Base-by-base conservation (phyloP, 2,113 vertebrate genomes). In the Brachionichthys hirsutus region DNA sequence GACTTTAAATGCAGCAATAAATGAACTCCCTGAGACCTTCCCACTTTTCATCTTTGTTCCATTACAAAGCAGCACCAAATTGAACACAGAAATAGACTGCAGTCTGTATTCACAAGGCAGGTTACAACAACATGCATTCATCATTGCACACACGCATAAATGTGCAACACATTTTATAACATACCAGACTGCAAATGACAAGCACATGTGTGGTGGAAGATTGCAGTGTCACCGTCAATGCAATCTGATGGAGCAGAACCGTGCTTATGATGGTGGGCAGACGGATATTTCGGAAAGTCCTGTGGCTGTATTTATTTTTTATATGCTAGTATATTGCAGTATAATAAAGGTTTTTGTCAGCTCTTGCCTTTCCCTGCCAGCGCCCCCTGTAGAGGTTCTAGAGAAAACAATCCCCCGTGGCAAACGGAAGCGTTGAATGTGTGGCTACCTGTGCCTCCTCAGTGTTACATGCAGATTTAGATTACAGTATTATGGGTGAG, bases 81-180 rank as follows among this genome's bases (percentile, higher is more conserved):
- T 70, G 19, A 75, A 77, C 62, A 80, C 80, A 73, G 59, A 80
- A 80, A 80, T 64, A 81, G 66, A 66, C 45, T 77, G 44, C 68
- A 76, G 70, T 76, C 65, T 84, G 61, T 71, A 81, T 73, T 83
- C 85, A 70, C 78, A 81, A 62, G 73, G 72, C 54, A 55, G 66
- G 80, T 79, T 85, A 81, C 57, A 83, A 87, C 82, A 87, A 82
- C 78, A 81, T 77, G 57, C 79, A 86, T 80, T 84, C 83, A 86
- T 89, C 81, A 84, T 67, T 72, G 73, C 70, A 63, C 57, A 67
- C 57, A 77, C 46, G 50, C 59, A 70, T 80, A 82, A 86, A 86
- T 86, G 78, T 73, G 73, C 67, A 89, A 85, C 80, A 85, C 78
- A 85, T 89, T 86, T 79, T 65, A 73, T 56, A 71, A 76, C 75